Percentiles rank a stretch among this genome's conserved stretches.
phyloP scores from a whole-genome alignment of 2,113 vertebrate genomes.

The Glaucidium brasilianum region DNA sequence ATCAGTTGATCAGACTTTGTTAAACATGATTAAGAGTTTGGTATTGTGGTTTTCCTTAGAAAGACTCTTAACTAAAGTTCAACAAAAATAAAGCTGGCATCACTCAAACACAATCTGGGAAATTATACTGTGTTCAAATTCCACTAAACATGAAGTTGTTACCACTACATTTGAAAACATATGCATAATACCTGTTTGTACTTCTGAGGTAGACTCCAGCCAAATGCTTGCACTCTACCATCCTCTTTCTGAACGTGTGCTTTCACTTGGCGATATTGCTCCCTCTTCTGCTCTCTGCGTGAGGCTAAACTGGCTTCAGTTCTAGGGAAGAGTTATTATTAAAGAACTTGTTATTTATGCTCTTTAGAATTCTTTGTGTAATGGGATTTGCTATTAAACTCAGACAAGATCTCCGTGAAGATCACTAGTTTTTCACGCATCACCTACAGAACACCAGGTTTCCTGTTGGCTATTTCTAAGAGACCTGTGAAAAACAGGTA shows the following conservation, averaged over 20 bases:
- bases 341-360: neutral
- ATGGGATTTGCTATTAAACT: neutral
- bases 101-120: neutral
- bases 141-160: neutral
- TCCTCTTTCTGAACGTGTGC: slow-evolving; percentile 97
- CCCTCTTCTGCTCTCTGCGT: slow-evolving; percentile 92
- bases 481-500: neutral
- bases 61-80: neutral
- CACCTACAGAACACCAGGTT: neutral
- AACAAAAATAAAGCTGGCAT: neutral
- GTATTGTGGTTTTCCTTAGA: neutral
- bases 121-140: neutral
- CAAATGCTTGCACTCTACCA: slow-evolving; percentile 91
- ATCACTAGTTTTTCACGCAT: neutral
- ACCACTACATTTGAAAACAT: neutral
- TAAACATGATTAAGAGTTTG: neutral
- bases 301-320: slow-evolving; percentile 84
- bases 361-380: neutral
- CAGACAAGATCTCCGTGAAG: neutral
- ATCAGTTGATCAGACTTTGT: neutral
- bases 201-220: slow-evolving; percentile 97
- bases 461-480: neutral
- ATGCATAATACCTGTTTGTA: slow-evolving; percentile 82
- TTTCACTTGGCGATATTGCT: slow-evolving; percentile 96
- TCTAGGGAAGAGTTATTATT: slow-evolving; percentile 61